Base-by-base conservation (phyloP, 2,113 vertebrate species). In the Nothocercus nigrocapillus region DNA sequence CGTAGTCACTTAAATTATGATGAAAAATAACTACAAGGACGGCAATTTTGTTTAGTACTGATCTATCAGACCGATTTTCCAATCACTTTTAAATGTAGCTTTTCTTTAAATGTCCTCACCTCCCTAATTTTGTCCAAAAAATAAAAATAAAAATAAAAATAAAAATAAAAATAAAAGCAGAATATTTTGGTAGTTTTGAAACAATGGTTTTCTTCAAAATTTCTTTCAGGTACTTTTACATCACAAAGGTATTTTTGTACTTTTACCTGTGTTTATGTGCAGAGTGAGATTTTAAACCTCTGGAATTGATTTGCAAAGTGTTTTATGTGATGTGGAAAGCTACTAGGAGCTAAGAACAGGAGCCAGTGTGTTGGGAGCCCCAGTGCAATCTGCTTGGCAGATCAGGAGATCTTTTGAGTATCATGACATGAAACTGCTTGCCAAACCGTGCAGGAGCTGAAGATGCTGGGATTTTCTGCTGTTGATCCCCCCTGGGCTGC, bases 401-500 rank as follows among this genome's bases (percentile, higher is more conserved):
- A 38, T 67, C 63, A 64, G 66, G 42, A 64, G 81, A 59, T 64
- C 38, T 82, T 54, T 82, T 67, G 42, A 68, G 17, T 22, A 78
- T 82, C 0, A 0, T 64, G 73, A 56, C 28, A 56, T 0, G 2
- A 91, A 91, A 59, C 13, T 1, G 0, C 36, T 88, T 56, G 47
- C 21, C 44, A 75, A 86, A 64, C 18, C 17, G 32, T 47, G 2
- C 30, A 86, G 45, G 30, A 78, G 7, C 51, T 64, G 74, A 88
- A 86, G 47, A 90, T 22, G 36, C 69, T 95, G 64, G 51, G 82
- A 93, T 90, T 94, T 94, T n/a, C 51, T 56, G 45, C 49, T 77
- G n/a, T 66, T 49, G 67, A 69, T 93, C 30, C 42, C 38, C 38
- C 34, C 67, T 36, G 74, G 42, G 18, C 56, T 83, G 44, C 45